phyloP scores from a whole-genome alignment of 2,888 invertebrate genomes.

The Melanargia galathea region DNA sequence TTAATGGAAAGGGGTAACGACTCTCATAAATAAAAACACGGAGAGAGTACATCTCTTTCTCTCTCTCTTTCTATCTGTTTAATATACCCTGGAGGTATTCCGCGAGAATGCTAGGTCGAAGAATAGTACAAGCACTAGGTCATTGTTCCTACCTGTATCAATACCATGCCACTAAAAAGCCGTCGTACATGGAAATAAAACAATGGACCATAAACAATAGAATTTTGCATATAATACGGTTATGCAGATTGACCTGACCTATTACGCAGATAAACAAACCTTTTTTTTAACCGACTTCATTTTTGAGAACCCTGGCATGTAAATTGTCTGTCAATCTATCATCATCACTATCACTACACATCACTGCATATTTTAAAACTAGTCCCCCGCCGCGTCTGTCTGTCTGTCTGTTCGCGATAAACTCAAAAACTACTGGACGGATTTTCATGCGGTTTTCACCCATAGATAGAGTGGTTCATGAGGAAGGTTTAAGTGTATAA shows the following conservation, averaged over 20 bases:
- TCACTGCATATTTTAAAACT: no score
- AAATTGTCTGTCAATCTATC: background rate
- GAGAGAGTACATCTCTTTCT: no score
- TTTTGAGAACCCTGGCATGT: conserved; percentile 8
- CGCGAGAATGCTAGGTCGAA: conserved; percentile 12
- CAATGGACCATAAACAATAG: conserved; percentile 22
- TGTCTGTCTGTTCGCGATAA: no score
- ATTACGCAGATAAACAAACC: conserved; percentile 5
- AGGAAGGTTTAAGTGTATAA: no score
- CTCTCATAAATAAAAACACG: no score
- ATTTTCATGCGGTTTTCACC: no score
- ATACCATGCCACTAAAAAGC: background rate
- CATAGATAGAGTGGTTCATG: no score
- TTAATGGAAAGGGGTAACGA: no score
- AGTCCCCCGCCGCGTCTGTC: no score
- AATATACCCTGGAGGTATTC: background rate
- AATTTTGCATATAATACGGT: conserved; percentile 25
- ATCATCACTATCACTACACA: no score
- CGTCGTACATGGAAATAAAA: conserved; percentile 3
- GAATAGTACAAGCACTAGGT: conserved; percentile 19
- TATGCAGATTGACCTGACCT: conserved; percentile 18
- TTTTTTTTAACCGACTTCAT: no score
- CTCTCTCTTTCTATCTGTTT: background rate
- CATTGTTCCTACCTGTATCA: conserved; percentile 11
- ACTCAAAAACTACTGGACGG: no score